Evolutionary conservation across 2,888 invertebrate genomes (phyloP).

Genomic region (Drosophila recens): DNA sequence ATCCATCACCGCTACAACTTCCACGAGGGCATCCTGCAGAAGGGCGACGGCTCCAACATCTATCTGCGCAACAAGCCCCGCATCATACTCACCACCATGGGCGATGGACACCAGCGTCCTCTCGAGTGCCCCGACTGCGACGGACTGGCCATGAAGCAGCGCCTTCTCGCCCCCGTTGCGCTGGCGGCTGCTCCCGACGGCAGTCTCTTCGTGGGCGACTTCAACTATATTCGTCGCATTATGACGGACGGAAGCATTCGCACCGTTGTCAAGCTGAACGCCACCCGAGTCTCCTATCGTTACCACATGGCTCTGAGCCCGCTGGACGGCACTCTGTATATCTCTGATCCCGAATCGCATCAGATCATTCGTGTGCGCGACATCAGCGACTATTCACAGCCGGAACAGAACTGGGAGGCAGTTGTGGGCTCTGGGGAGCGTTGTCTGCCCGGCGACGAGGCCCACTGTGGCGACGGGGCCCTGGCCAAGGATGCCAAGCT

Average conservation of each 20-base stretch:
- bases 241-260: conserved; percentile 91
- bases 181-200: conserved; percentile 96
- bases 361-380: conserved; percentile 95
- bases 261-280: conserved; percentile 88
- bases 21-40: conserved; percentile 98
- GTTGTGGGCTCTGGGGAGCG: conserved; percentile 97
- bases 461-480: conserved; percentile 98
- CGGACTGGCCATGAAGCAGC: conserved; percentile 91
- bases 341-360: conserved; percentile 98
- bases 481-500: conserved; percentile 96
- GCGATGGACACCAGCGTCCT: conserved; percentile 95
- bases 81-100: conserved; percentile 95
- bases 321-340: conserved; percentile 95
- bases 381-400: conserved; percentile 92
- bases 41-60: conserved; percentile 98
- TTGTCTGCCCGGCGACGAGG: conserved; percentile 96
- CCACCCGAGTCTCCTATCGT: conserved; percentile 96
- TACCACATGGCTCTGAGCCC: conserved; percentile 99
- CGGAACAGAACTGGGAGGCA: conserved; percentile 97
- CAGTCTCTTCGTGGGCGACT: conserved; percentile 97
- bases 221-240: conserved; percentile 95
- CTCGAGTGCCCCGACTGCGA: conserved; percentile 93
- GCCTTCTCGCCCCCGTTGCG: conserved; percentile 96
- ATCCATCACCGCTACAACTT: conserved; percentile 99
- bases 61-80: conserved; percentile 97